A percentile compares a stretch with the other conserved stretches of the same genome.
phyloP scores from a whole-genome alignment of 2,888 invertebrate genomes.

The Diaperis boleti region DNA sequence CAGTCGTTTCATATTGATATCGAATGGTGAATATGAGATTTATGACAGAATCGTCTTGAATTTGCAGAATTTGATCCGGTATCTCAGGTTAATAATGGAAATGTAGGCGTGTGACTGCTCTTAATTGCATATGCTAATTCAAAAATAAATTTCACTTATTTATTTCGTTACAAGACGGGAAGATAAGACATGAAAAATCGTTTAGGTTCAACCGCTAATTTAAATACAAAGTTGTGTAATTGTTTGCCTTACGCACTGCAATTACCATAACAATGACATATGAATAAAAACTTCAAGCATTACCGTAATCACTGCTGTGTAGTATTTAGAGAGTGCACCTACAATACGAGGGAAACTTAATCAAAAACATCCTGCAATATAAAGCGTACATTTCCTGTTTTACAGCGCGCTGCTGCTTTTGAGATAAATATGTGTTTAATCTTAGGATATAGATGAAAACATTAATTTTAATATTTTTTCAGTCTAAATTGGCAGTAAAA shows the following conservation, averaged over 20 bases:
- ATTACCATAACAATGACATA: conserved; percentile 39
- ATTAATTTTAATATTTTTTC: too few relatives aligned
- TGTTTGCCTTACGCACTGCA: conserved; percentile 27
- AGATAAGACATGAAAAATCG: conserved; percentile 48
- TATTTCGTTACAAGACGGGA: conserved; percentile 25
- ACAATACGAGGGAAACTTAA: too few relatives aligned
- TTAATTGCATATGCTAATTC: conserved; percentile 35
- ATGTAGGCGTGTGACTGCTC: conserved; percentile 1
- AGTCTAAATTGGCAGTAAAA: too few relatives aligned
- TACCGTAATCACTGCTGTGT: background rate
- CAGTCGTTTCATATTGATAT: conserved; percentile 62
- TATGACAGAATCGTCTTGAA: conserved; percentile 46
- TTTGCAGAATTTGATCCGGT: conserved; percentile 27
- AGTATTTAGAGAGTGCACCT: background rate
- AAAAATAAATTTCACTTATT: conserved; percentile 30
- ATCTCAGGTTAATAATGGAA: conserved; percentile 17
- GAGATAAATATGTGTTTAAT: too few relatives aligned
- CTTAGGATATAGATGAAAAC: too few relatives aligned
- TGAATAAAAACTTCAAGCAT: conserved; percentile 6
- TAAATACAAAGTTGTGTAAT: conserved; percentile 38
- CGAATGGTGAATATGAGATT: conserved; percentile 57
- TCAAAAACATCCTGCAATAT: too few relatives aligned
- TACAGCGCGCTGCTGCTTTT: too few relatives aligned
- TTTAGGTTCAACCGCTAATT: conserved; percentile 39
- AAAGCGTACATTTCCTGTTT: too few relatives aligned